phyloP scores from a whole-genome alignment of 2,113 vertebrate genomes.

The Neogobius melanostomus region DNA sequence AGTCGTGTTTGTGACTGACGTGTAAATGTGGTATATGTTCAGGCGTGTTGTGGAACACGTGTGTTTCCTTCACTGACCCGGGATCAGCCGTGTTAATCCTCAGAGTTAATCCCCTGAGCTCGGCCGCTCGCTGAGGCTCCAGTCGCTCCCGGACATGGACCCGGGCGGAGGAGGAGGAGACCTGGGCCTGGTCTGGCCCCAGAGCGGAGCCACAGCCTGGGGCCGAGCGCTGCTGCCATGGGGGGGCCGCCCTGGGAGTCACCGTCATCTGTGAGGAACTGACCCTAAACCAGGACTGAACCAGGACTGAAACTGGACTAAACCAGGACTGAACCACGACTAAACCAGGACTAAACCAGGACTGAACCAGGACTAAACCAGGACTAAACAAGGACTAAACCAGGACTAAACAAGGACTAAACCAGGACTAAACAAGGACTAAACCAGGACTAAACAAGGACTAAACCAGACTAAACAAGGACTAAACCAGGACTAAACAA shows the following conservation, averaged over 20 bases:
- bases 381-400: not conserved
- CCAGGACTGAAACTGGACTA: not conserved
- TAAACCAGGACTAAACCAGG: not conserved
- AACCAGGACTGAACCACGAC: not conserved
- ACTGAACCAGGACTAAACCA: not conserved
- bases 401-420: not conserved
- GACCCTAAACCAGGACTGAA: not conserved
- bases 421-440: not conserved
- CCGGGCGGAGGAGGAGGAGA: conserved; percentile 16
- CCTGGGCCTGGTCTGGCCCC: conserved; percentile 55
- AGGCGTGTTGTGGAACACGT: too few species aligned
- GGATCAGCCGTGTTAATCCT: too few species aligned
- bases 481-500: too few species aligned
- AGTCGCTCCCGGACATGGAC: not conserved
- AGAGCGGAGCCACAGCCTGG: fast-evolving
- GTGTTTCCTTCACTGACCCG: too few species aligned
- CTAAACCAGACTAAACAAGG: not conserved
- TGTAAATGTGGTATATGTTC: too few species aligned
- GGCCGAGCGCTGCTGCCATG: not conserved
- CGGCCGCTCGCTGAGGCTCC: conserved; percentile 14
- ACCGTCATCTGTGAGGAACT: conserved; percentile 54
- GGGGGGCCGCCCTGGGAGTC: conserved; percentile 54
- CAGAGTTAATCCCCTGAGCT: not conserved
- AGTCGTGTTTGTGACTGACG: too few species aligned
- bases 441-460: not conserved